Base-by-base conservation (phyloP, 1,140 invertebrate species). In the Parasteatoda tepidariorum region DNA sequence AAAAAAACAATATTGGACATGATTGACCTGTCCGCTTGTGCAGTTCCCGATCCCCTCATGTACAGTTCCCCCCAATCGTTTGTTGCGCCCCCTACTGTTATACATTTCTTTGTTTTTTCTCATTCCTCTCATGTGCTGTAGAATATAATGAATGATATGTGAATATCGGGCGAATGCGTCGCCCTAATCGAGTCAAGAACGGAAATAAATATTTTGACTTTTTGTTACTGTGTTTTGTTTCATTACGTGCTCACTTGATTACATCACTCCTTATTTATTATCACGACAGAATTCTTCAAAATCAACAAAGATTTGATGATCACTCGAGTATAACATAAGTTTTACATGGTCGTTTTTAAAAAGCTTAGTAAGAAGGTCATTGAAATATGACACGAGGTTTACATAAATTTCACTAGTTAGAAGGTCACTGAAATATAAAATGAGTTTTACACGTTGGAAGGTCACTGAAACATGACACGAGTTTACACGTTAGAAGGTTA, bases 151-250 rank as follows among this genome's bases (percentile, higher is more conserved):
- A 79, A 79, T 59, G 64, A 64, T 79, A 38, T 79, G 76, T 79
- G 76, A 79, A 79, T 79, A 79, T 59, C 66, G 76, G 66, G 64
- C 76, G 76, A 33, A 31, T 66, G 33, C 59, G 11, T 33, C 76
- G 76, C 66, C 66, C 57, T 48, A 68, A 62, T 79, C 62, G 66
- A 79, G 48, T 79, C 76, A 79, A 30, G 66, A 64, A 68, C 64
- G 76, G 76, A 79, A 79, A 79, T 79, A 79, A 79, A 79, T 79
- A 79, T 79, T 79, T 79, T 79, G 76, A 79, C 76, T 79, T 79
- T 79, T 79, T 79, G 76, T 79, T 79, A 59, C 54, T 64, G 61
- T 64, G 34, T 66, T 48, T 31, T 76, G 59, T 76, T n/a, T 38
- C 33, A 11, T 76, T 76, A 61, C 31, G 33, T 71, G 15, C 31